These are phyloP conservation scores for Lasiurus cinereus DNA, from an alignment of 2,113 vertebrate species.

Conservation along the genomic window DNA sequence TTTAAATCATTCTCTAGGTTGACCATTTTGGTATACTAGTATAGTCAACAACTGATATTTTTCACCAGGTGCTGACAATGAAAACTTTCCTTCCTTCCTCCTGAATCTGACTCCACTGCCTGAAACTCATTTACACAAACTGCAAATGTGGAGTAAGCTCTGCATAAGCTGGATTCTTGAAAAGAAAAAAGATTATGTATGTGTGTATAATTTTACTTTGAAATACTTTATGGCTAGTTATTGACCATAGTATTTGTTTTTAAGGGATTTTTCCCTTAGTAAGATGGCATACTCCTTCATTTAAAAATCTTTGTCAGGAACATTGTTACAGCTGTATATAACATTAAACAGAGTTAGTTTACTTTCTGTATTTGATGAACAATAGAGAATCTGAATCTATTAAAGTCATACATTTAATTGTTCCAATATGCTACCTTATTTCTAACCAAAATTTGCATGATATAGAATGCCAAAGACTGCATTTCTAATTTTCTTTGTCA, in stretches of 20 bases:
- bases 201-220: conserved; percentile 29
- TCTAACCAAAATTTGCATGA: conserved; percentile 66
- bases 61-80: conserved; percentile 10
- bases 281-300: conserved; percentile 63
- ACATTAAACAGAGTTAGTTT: conserved; percentile 71
- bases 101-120: conserved; percentile 31
- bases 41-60: conserved; percentile 23
- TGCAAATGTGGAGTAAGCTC: not conserved
- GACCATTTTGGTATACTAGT: not conserved
- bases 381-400: conserved; percentile 67
- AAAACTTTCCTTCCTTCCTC: conserved; percentile 39
- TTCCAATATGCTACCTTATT: conserved; percentile 73
- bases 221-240: conserved; percentile 58
- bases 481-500: conserved; percentile 55
- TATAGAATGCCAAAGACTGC: conserved; percentile 54
- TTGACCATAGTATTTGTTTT: conserved; percentile 58
- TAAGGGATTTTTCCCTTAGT: not conserved
- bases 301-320: conserved; percentile 63
- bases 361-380: conserved; percentile 68
- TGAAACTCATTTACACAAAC: conserved; percentile 59
- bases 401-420: conserved; percentile 67
- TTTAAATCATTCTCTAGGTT: conserved; percentile 5
- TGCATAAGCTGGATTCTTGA: conserved; percentile 3
- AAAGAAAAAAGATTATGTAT: not conserved
- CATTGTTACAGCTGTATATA: conserved; percentile 53